Evolutionary conservation across 2,888 invertebrate species (phyloP).

Genomic region (Coleophora flavipennella): DNA sequence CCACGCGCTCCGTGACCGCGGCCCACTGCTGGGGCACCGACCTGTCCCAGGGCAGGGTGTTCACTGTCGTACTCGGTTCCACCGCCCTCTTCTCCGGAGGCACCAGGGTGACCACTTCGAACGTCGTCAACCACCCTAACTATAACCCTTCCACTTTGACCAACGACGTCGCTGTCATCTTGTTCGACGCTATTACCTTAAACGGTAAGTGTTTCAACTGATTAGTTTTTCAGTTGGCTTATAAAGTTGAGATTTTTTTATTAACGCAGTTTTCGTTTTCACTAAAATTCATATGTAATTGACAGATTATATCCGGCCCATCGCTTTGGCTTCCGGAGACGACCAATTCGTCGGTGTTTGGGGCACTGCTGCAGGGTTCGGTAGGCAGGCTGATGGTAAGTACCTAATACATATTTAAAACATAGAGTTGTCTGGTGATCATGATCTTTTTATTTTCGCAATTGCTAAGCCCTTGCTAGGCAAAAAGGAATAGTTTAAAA

Average conservation of each 20-base stretch:
- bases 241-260: no score
- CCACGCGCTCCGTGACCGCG: slow-evolving; percentile 22
- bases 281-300: no score
- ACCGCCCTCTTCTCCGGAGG: slow-evolving; percentile 26
- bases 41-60: slow-evolving; percentile 12
- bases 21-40: slow-evolving; percentile 23
- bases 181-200: slow-evolving; percentile 9
- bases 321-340: slow-evolving; percentile 19
- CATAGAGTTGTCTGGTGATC: no score
- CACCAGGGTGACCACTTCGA: slow-evolving; percentile 20
- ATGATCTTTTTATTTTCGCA: no score
- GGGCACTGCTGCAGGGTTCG: slow-evolving; percentile 28
- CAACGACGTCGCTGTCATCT: slow-evolving; percentile 32
- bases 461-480: no score
- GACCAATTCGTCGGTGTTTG: slow-evolving; percentile 16
- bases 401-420: no score
- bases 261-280: no score
- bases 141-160: slow-evolving; percentile 17
- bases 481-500: background rate
- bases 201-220: slow-evolving; percentile 16
- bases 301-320: slow-evolving; percentile 19
- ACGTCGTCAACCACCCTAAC: slow-evolving; percentile 20
- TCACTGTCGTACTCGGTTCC: slow-evolving; percentile 27
- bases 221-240: no score
- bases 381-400: slow-evolving; percentile 28